phyloP scores from a whole-genome alignment of 2,797 vertebrate species.

The Schizopygopsis pylzovi region DNA sequence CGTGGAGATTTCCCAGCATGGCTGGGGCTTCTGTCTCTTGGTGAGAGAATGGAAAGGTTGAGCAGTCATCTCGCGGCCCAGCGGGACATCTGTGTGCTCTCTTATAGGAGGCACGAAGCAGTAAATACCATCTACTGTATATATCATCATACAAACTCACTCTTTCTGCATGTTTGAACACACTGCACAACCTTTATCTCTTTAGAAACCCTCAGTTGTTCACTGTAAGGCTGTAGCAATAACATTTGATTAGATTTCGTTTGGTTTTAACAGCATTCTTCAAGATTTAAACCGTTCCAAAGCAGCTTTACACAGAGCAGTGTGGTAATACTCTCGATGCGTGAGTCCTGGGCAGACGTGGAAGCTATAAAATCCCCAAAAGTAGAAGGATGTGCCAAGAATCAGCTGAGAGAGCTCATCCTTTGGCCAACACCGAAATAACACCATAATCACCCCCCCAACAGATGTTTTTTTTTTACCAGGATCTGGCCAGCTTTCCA shows the following conservation, averaged over 20 bases:
- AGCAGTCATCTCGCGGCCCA: slow-evolving; percentile 43
- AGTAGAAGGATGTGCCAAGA: slow-evolving; percentile 8
- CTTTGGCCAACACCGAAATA: background rate
- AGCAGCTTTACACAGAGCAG: background rate
- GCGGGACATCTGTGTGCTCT: slow-evolving; percentile 59
- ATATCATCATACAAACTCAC: slow-evolving; percentile 4
- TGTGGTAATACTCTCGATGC: background rate
- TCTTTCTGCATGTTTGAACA: background rate
- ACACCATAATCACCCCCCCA: too few relatives aligned
- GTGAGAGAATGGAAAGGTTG: slow-evolving; percentile 41
- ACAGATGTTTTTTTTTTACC: background rate
- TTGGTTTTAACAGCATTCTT: background rate
- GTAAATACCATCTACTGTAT: slow-evolving; percentile 37
- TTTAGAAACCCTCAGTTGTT: background rate
- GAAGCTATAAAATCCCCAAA: background rate
- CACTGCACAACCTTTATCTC: background rate
- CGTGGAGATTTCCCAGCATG: slow-evolving; percentile 63
- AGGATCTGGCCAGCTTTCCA: background rate
- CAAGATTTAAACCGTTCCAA: background rate
- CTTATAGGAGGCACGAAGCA: slow-evolving; percentile 24
- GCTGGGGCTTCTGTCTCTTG: slow-evolving; percentile 55
- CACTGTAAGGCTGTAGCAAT: background rate
- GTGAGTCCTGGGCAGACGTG: background rate
- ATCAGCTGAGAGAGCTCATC: background rate
- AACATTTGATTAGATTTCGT: background rate